Percentiles rank a stretch among this genome's conserved stretches.
These are phyloP conservation scores for Bombus polaris DNA, from an alignment of 1,140 invertebrate genomes.

Conservation along the genomic window DNA sequence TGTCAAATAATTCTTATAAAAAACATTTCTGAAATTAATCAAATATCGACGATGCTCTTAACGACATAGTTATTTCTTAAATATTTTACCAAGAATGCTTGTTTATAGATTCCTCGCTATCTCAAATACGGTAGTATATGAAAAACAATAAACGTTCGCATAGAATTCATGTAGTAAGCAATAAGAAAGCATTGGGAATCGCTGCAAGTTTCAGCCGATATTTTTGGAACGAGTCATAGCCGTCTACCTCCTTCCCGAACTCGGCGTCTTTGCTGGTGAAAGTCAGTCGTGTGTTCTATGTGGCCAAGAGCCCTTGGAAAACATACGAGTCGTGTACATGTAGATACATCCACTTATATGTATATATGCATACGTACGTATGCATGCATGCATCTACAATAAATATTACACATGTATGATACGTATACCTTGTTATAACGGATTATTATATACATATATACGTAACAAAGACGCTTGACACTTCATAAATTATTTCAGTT, in stretches of 20 bases:
- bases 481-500: constrained; percentile 30
- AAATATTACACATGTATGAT: constrained; percentile 18
- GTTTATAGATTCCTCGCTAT: neutral
- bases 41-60: neutral
- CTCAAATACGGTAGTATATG: too few relatives aligned
- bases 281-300: constrained; percentile 59
- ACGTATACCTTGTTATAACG: constrained; percentile 2
- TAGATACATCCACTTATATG: too few relatives aligned
- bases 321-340: constrained; percentile 36
- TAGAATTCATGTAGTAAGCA: neutral
- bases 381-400: neutral
- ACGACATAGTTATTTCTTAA: neutral
- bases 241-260: constrained; percentile 34
- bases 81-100: neutral
- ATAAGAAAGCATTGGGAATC: constrained; percentile 6
- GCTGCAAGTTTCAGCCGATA: constrained; percentile 41
- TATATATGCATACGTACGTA: neutral
- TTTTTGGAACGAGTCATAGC: constrained; percentile 61
- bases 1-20: neutral
- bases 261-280: constrained; percentile 64
- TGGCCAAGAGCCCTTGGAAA: constrained; percentile 48
- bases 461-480: constrained; percentile 21
- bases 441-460: constrained; percentile 18
- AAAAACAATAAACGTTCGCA: too few relatives aligned
- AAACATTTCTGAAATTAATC: neutral